A percentile compares a stretch with the other conserved stretches of the same genome.
These are phyloP conservation scores for Drosophila fungiperda DNA, from an alignment of 2,888 invertebrate species.

Conservation along the genomic window DNA sequence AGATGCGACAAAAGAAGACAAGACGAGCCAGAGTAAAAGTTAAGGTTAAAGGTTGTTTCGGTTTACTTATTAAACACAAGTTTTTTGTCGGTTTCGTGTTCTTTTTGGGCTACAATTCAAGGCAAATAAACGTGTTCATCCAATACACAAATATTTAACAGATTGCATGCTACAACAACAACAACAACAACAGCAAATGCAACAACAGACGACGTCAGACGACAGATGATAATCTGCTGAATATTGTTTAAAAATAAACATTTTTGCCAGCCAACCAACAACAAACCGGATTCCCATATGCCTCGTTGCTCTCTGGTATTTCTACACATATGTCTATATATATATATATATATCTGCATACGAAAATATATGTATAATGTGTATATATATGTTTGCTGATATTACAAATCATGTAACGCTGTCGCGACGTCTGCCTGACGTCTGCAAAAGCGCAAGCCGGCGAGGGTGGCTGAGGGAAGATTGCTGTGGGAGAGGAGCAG, in stretches of 20 bases:
- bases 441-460: slow-evolving; percentile 53
- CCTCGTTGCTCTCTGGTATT: slow-evolving; percentile 6
- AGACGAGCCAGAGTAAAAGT: neutral
- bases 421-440: slow-evolving; percentile 70
- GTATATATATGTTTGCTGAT: slow-evolving; percentile 61
- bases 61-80: neutral
- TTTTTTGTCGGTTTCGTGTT: neutral
- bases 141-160: slow-evolving; percentile 47
- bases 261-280: slow-evolving; percentile 40
- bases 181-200: slow-evolving; percentile 12
- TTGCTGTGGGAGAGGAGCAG: neutral
- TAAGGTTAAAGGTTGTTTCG: neutral
- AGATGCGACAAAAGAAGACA: neutral
- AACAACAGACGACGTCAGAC: slow-evolving; percentile 41
- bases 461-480: neutral
- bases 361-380: slow-evolving; percentile 19
- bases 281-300: slow-evolving; percentile 66
- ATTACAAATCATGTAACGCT: slow-evolving; percentile 78
- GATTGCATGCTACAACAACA: slow-evolving; percentile 41
- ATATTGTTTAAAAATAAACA: slow-evolving; percentile 74
- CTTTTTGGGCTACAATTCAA: slow-evolving; percentile 51
- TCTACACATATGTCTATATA: neutral
- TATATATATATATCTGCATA: neutral
- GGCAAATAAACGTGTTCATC: slow-evolving; percentile 64
- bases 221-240: slow-evolving; percentile 74